phyloP scores from a whole-genome alignment of 2,888 invertebrate genomes.

The Cancer borealis region DNA sequence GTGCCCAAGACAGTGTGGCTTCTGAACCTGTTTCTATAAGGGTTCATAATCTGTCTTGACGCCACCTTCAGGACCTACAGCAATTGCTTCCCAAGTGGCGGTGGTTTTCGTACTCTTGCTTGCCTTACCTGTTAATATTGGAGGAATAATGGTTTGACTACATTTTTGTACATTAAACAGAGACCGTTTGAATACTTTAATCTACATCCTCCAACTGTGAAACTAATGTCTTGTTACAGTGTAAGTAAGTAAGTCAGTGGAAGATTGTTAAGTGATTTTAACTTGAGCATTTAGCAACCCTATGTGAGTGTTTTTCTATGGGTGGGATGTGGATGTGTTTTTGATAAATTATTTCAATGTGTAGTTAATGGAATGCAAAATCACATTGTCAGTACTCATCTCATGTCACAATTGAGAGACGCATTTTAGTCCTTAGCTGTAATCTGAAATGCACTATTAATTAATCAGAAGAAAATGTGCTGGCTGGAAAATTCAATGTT shows the following conservation, averaged over 20 bases:
- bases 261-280: constrained; percentile 56
- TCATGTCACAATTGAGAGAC: constrained; percentile 8
- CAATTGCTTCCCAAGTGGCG: constrained; percentile 64
- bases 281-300: constrained; percentile 45
- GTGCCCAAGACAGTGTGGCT: constrained; percentile 61
- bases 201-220: constrained; percentile 36
- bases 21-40: constrained; percentile 43
- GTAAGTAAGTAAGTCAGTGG: constrained; percentile 16
- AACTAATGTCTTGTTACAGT: constrained; percentile 58
- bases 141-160: constrained; percentile 48
- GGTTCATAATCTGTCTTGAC: constrained; percentile 56
- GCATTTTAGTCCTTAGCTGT: not conserved
- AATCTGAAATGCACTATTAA: not conserved
- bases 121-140: constrained; percentile 68
- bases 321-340: not conserved
- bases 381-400: not conserved
- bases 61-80: constrained; percentile 52
- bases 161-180: constrained; percentile 62
- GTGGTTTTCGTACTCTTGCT: constrained; percentile 69
- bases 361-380: not conserved
- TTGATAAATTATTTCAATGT: constrained; percentile 48
- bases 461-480: constrained; percentile 9
- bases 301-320: constrained; percentile 53
- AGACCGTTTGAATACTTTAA: constrained; percentile 49
- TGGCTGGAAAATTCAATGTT: not conserved